Conservation (phyloP, 2,888 invertebrate genomes). For the Alitta virens region DNA sequence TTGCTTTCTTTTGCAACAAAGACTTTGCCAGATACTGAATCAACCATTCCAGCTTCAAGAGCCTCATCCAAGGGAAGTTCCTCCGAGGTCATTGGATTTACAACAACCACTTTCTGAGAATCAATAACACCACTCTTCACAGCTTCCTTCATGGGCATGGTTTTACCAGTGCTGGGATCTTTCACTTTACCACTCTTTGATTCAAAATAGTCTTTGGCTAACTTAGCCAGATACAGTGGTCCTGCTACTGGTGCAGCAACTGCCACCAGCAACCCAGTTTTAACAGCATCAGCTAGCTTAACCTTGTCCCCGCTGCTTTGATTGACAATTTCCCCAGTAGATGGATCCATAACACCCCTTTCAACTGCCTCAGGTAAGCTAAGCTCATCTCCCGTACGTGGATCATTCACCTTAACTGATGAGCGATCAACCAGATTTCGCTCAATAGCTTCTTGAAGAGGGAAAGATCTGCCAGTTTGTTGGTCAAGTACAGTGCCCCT, state of each 20-base stretch:
- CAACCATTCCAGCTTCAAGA: conserved; percentile 52
- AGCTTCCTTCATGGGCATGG: conserved; percentile 39
- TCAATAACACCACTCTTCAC: conserved; percentile 36
- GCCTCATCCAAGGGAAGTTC: conserved; percentile 67
- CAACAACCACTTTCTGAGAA: conserved; percentile 44
- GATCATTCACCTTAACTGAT: conserved; percentile 44
- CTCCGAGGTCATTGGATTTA: conserved; percentile 62
- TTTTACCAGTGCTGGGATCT: conserved; percentile 59
- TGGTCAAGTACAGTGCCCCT: conserved; percentile 67
- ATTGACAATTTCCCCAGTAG: conserved; percentile 40
- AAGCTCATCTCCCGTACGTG: conserved; percentile 34
- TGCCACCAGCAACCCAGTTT: conserved; percentile 20
- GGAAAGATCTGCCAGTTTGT: conserved; percentile 66
- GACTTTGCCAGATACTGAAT: conserved; percentile 62
- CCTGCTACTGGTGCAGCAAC: conserved; percentile 7
- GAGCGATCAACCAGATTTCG: conserved; percentile 43
- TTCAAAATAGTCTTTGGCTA: conserved; percentile 11
- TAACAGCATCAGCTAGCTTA: conserved; percentile 28
- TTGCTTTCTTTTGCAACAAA: background rate
- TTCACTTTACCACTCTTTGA: conserved; percentile 59
- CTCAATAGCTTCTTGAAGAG: conserved; percentile 76
- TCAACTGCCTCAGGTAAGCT: conserved; percentile 30
- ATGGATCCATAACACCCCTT: conserved; percentile 66
- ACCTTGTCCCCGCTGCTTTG: conserved; percentile 26
- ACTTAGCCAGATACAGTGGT: conserved; percentile 1